phyloP scores from a whole-genome alignment of 2,888 invertebrate species.

The Augiades crinisus region DNA sequence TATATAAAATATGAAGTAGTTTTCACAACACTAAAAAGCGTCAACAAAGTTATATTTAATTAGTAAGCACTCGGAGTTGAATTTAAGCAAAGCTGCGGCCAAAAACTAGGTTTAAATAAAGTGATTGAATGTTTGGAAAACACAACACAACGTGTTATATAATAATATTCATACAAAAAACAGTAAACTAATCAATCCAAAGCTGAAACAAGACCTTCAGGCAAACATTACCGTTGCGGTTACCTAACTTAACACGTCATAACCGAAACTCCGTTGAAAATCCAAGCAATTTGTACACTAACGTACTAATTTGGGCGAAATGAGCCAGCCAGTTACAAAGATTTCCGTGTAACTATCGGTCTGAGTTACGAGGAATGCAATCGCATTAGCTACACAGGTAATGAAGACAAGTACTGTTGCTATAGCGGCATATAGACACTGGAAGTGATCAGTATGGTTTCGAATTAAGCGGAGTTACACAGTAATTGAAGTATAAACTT shows the following conservation, averaged over 20 bases:
- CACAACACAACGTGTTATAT: not conserved
- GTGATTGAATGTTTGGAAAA: too few relatives aligned
- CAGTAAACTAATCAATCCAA: not conserved
- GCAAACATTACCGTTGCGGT: not conserved
- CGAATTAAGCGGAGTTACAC: too few relatives aligned
- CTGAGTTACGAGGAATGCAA: slow-evolving; percentile 67
- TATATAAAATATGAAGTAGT: too few relatives aligned
- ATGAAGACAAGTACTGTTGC: slow-evolving; percentile 43
- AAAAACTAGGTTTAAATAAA: too few relatives aligned
- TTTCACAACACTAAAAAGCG: too few relatives aligned
- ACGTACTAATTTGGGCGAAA: slow-evolving; percentile 22
- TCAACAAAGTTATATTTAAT: too few relatives aligned
- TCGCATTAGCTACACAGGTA: slow-evolving; percentile 67
- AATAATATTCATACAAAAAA: not conserved
- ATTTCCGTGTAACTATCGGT: slow-evolving; percentile 60
- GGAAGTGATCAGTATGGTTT: slow-evolving; percentile 29
- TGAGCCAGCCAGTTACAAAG: slow-evolving; percentile 28
- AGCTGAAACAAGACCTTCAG: not conserved
- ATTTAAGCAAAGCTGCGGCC: too few relatives aligned
- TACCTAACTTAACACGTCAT: slow-evolving; percentile 3
- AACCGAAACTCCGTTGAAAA: slow-evolving; percentile 12
- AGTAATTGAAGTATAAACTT: too few relatives aligned
- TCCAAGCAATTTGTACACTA: slow-evolving; percentile 14
- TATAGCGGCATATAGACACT: slow-evolving; percentile 26
- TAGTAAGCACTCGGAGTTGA: too few relatives aligned